Evolutionary conservation across 2,797 vertebrate genomes (phyloP), one percentile per base, ranked within the genome.

Genomic region (Cuniculus paca): DNA sequence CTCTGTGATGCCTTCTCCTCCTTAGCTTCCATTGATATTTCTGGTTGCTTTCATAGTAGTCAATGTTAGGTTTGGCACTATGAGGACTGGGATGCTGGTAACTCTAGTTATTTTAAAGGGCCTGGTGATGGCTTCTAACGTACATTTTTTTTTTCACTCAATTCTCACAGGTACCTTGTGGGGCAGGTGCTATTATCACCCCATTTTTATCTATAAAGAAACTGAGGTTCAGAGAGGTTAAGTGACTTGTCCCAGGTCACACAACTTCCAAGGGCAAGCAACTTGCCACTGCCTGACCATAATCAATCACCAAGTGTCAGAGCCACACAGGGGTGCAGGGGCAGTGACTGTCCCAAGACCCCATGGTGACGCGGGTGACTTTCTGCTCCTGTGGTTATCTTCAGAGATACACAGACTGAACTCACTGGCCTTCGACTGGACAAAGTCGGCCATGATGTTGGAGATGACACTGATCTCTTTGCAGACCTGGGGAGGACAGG

Each of bases 391-490:
- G 42, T 11, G 14, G 10, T 61, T 61, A 11, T 28, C 72, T 31
- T 82, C 54, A 20, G n/a, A 54, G 48, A 42, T 63, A 10, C 10
- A 9, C 58, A 56, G 36, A 39, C 54, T 10, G 16, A 88, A 70
- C 87, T 92, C 98, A 99, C 99, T 99, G 98, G 99, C 99, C 89
- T 93, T 98, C 24, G 98, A 98, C 82, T 99, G 99, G 83, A 99
- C 98, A 95, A 99, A 99, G 94, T 98, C 98, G 42, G 99, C 99
- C 97, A 99, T 96, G 5, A 99, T 98, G 90, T 99, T 99, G 83
- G 99, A 98, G 94, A 99, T 97, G 81, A 98, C 98, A 98, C 99
- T 99, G 90, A 99, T 99, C 98, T 99, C 99, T 14, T 99, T 99
- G 97, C 99, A 99, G 88, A 99, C 99, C 99, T 99, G 97, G 42